Base-by-base conservation (phyloP, 2,888 invertebrate genomes). In the Drosophila kuntzei region DNA sequence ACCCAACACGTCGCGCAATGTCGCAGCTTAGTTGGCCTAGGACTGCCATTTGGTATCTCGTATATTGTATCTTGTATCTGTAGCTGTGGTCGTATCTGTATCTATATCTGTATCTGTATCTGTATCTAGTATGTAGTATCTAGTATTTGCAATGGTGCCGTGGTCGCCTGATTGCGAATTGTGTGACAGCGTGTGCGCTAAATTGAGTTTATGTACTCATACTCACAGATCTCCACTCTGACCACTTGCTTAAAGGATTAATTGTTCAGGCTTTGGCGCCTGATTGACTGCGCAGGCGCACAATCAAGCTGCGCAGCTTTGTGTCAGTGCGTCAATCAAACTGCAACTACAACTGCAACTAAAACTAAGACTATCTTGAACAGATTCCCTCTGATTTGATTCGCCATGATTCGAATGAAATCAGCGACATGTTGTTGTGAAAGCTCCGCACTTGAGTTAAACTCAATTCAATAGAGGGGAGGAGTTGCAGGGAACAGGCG, bases 141-240 rank as follows among this genome's bases (percentile, higher is more conserved):
- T 62, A 39, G 67, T 16, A 16, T 36, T 7, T 36, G 34, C 34
- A 36, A 12, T 41, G 39, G 2, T 37, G 37, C 37, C 37, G 25
- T 25, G 34, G 36, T 50, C 49, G 69, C 27, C 78, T 88, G 89
- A 88, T 88, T 88, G 88, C 81, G 72, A 88, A 76, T 89, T 88
- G 88, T 88, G 88, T 88, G 88, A 88, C 88, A 89, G 80, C 74
- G 50, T 51, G 58, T 60, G 47, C 44, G 65, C 71, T 84, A 80
- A 88, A 88, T 84, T 87, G 79, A 80, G 82, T 88, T 87, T 86
- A 86, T 83, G 76, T 70, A 71, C 54, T 76, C 51, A 2, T 12
- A 34, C n/a, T 34, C 34, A 34, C 43, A 12, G 25, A 12, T 29
- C 34, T 46, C 11, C 32, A 22, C 20, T 54, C 16, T 14, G 43